Base-by-base conservation (phyloP, 2,797 vertebrate species). In the Alfaro cultratus region DNA sequence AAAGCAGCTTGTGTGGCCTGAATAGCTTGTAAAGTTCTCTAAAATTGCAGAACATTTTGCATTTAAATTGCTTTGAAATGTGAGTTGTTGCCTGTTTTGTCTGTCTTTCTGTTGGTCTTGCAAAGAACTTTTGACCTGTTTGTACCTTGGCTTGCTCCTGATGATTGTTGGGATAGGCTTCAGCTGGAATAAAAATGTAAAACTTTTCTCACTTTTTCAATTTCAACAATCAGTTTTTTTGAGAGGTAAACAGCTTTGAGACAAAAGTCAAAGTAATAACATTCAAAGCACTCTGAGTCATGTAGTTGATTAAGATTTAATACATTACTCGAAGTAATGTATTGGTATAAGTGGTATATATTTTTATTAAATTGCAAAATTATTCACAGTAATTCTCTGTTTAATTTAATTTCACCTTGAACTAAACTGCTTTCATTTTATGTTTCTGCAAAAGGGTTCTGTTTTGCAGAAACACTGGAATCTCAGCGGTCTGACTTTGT, bases 401-500 rank as follows among this genome's bases (percentile, higher is more conserved):
- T 87, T 76, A 64, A 78, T 81, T 73, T 16, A 74, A 62, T 85
- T 85, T 82, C 18, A 73, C 46, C 77, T 81, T 79, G 57, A 76
- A 82, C 78, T 81, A 76, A 72, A 45, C 71, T 18, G 21, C 75
- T 83, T 79, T 80, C 67, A 89, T 79, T 79, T 78, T 45, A 77
- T 70, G 73, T 64, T 57, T 84, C 68, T 46, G 43, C 53, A 87
- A 84, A 29, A 51, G 3, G 72, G 31, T 75, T 45, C 18, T 75
- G 62, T 53, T 53, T 53, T 26, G 8, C 23, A 53, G n/a, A 47
- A 72, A 62, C 31, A 67, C 43, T 85, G 77, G 43, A 83, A 83
- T 85, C 39, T 85, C 43, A 21, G 16, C 80, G 83, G 77, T 77
- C 76, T 51, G 39, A 75, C 80, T 90, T 86, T 87, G 83, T 82